Percentiles rank a stretch among this genome's conserved stretches.
These are phyloP conservation scores for Carterocephalus palaemon DNA, from an alignment of 2,888 invertebrate species.

Conservation along the genomic window DNA sequence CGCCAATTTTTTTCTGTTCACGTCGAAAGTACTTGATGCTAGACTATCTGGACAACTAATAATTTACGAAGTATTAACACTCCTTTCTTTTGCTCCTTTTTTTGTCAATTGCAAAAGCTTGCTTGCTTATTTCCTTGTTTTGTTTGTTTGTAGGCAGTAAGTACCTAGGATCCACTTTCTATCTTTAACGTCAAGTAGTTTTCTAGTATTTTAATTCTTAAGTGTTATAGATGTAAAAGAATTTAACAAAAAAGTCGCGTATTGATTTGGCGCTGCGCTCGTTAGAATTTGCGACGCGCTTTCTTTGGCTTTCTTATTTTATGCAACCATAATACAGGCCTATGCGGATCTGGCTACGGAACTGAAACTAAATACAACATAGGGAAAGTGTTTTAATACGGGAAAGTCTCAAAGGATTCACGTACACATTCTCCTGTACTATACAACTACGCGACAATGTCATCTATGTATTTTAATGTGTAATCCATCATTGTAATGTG, in stretches of 20 bases:
- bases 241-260: slow-evolving; percentile 7
- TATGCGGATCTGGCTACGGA: slow-evolving; percentile 39
- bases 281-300: neutral
- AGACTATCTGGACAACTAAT: slow-evolving; percentile 6
- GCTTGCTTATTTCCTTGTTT: too few species aligned
- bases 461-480: slow-evolving; percentile 35
- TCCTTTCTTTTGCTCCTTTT: too few species aligned
- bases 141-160: too few species aligned
- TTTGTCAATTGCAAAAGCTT: too few species aligned
- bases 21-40: slow-evolving; percentile 37
- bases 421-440: slow-evolving; percentile 56
- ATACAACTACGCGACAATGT: slow-evolving; percentile 37
- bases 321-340: slow-evolving; percentile 34
- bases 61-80: too few species aligned
- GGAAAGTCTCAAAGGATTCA: slow-evolving; percentile 72
- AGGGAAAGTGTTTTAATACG: slow-evolving; percentile 72
- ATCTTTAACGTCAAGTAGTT: too few species aligned
- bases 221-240: too few species aligned
- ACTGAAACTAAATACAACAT: slow-evolving; percentile 45
- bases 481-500: too few species aligned
- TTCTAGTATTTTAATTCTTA: too few species aligned
- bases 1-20: slow-evolving; percentile 43
- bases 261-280: neutral
- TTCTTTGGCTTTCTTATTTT: slow-evolving; percentile 25
- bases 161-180: too few species aligned